Evolutionary conservation across 2,888 invertebrate genomes (phyloP).

Genomic region (Tineola bisselliella): DNA sequence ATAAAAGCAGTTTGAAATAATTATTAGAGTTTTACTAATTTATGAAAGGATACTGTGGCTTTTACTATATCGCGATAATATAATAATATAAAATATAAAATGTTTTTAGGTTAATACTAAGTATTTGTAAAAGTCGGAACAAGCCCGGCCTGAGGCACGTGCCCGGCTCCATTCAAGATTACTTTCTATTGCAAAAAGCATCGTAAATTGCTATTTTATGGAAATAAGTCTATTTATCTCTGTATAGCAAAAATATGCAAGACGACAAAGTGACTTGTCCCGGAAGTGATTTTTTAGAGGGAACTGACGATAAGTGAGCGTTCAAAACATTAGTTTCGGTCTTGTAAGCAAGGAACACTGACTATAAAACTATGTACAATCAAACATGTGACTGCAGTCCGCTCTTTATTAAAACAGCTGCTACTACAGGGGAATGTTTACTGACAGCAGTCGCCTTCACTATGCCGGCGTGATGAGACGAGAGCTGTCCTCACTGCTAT

Average conservation of each 20-base stretch:
- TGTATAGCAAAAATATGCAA: slow-evolving; percentile 40
- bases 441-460: too few relatives aligned
- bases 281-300: slow-evolving; percentile 51
- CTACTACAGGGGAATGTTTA: too few relatives aligned
- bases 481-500: too few relatives aligned
- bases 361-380: too few relatives aligned
- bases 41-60: too few relatives aligned
- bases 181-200: slow-evolving; percentile 28
- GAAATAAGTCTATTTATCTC: slow-evolving; percentile 46
- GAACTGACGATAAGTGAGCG: slow-evolving; percentile 17
- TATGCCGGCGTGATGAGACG: background rate
- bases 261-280: slow-evolving; percentile 64
- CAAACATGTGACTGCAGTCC: too few relatives aligned
- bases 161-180: slow-evolving; percentile 28
- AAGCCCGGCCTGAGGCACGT: slow-evolving; percentile 33
- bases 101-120: background rate
- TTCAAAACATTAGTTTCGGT: background rate
- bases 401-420: too few relatives aligned
- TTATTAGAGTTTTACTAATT: too few relatives aligned
- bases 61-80: background rate
- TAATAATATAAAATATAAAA: background rate
- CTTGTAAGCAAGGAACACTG: background rate
- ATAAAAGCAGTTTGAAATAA: too few relatives aligned
- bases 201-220: slow-evolving; percentile 56
- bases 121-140: slow-evolving; percentile 2